Conservation (phyloP, 2,113 vertebrate species). For the Carassius auratus region DNA sequence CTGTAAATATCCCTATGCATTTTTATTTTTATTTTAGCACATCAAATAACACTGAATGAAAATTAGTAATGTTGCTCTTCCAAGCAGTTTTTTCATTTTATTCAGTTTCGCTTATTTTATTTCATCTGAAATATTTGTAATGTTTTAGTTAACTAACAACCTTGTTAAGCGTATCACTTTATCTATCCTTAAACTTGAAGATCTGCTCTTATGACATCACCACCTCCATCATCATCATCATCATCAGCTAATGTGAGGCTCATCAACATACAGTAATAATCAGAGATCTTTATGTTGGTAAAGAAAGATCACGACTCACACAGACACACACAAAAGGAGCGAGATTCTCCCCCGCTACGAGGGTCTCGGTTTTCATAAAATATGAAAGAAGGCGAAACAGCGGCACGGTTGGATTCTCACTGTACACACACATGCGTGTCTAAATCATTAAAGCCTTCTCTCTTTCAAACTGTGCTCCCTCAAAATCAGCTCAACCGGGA, state of each 20-base stretch:
- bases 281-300: constrained; percentile 24
- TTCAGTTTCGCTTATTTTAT: no score
- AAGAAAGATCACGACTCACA: constrained; percentile 13
- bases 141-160: no score
- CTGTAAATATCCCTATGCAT: no score
- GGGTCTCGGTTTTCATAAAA: constrained; percentile 28
- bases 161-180: no score
- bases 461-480: neutral
- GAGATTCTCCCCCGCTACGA: constrained; percentile 2
- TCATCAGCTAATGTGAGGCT: constrained; percentile 29
- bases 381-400: constrained; percentile 18
- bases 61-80: no score
- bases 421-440: neutral
- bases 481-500: constrained; percentile 4
- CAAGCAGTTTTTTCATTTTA: no score
- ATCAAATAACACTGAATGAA: no score
- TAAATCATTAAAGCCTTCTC: constrained; percentile 24
- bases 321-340: constrained; percentile 15
- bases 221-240: neutral
- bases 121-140: neutral
- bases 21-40: no score
- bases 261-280: constrained; percentile 22
- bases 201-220: constrained; percentile 9
- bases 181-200: neutral
- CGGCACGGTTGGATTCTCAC: neutral